These are phyloP conservation scores for Phyllotreta cruciferae DNA, from an alignment of 2,888 invertebrate species.

Conservation along the genomic window DNA sequence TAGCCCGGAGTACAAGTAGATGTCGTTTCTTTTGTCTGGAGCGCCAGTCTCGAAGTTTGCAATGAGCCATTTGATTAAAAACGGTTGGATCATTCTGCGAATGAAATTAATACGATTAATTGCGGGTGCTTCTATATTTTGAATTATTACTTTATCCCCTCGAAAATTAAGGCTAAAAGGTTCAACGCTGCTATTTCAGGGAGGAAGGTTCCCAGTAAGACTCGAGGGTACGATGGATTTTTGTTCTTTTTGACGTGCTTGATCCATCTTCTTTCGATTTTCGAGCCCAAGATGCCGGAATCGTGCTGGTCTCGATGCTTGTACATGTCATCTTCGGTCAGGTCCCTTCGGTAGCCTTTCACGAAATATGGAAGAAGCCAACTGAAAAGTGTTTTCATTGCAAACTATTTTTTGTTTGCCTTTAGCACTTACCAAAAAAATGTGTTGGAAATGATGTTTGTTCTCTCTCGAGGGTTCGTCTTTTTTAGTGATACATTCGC, in stretches of 20 bases:
- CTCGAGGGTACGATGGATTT: slow-evolving; percentile 48
- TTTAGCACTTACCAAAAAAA: slow-evolving; percentile 38
- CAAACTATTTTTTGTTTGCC: neutral
- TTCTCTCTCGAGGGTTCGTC: slow-evolving; percentile 30
- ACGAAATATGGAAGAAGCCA: slow-evolving; percentile 62
- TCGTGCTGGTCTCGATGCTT: slow-evolving; percentile 59
- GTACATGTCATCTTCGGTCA: slow-evolving; percentile 63
- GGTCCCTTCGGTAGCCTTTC: slow-evolving; percentile 60
- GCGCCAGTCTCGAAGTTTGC: slow-evolving; percentile 13
- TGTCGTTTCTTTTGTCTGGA: slow-evolving; percentile 5
- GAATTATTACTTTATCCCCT: slow-evolving; percentile 43
- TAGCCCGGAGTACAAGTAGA: slow-evolving; percentile 68
- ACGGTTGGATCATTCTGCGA: slow-evolving; percentile 40
- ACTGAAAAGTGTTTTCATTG: slow-evolving; percentile 51
- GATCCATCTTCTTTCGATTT: slow-evolving; percentile 54
- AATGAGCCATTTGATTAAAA: slow-evolving; percentile 25
- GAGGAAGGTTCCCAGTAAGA: slow-evolving; percentile 47
- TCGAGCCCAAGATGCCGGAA: slow-evolving; percentile 58
- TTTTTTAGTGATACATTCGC: slow-evolving; percentile 13
- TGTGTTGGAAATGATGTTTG: slow-evolving; percentile 36
- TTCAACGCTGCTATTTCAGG: slow-evolving; percentile 40
- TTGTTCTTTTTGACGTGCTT: slow-evolving; percentile 43
- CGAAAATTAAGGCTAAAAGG: slow-evolving; percentile 34
- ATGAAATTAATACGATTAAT: slow-evolving; percentile 6
- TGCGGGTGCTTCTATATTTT: too few species aligned